phyloP scores from a whole-genome alignment of 2,113 vertebrate genomes.

The Rhea americana region DNA sequence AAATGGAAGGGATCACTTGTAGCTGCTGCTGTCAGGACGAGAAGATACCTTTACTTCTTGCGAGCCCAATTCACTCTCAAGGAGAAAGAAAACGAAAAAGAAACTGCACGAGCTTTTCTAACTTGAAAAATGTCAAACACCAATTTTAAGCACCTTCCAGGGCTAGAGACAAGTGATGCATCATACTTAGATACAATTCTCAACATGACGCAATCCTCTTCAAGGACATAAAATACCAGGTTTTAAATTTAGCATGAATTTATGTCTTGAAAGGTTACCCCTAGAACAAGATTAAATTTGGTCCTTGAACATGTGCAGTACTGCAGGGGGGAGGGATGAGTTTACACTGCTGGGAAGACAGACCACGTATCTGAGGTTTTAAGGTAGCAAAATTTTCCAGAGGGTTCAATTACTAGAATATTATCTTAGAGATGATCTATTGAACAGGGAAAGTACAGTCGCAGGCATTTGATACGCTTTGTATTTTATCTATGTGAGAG shows the following conservation, averaged over 20 bases:
- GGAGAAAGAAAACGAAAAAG: background rate
- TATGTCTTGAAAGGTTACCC: background rate
- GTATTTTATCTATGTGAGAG: background rate
- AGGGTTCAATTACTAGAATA: background rate
- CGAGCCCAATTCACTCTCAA: background rate
- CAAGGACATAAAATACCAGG: slow-evolving; percentile 3
- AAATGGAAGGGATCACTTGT: background rate
- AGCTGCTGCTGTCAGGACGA: background rate
- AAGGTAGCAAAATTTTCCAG: slow-evolving; percentile 30
- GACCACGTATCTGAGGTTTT: background rate
- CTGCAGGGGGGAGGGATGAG: background rate
- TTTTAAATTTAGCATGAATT: slow-evolving; percentile 18
- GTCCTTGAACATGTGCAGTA: background rate
- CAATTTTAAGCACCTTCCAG: background rate
- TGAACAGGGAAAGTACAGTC: background rate
- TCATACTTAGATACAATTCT: background rate
- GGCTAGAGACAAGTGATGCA: background rate
- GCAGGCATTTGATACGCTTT: background rate
- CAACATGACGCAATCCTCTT: background rate
- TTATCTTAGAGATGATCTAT: background rate
- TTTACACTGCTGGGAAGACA: background rate
- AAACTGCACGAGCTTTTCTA: background rate
- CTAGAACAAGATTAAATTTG: slow-evolving; percentile 5
- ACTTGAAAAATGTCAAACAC: background rate
- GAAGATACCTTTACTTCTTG: background rate